Evolutionary conservation across 2,888 invertebrate species (phyloP), one percentile per base, ranked within the genome.

Genomic region (Conomelus anceps): DNA sequence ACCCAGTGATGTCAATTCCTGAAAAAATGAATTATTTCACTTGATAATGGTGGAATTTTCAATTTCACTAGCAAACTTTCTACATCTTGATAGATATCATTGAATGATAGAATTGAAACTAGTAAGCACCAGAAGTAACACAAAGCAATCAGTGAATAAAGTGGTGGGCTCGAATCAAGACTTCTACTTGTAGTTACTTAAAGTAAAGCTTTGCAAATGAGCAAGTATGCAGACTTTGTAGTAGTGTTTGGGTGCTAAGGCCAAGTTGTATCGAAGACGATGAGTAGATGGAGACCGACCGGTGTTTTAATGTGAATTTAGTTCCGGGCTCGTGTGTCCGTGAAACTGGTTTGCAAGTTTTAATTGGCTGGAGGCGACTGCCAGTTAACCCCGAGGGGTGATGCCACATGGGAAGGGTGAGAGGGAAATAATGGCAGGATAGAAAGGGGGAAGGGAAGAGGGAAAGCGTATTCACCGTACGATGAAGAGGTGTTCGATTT

Each of bases 241-340:
- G n/a, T n/a, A n/a, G n/a, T n/a, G n/a, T n/a, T n/a, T n/a, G 17
- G n/a, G 63, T 63, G 63, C 63, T n/a, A 63, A 63, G 63, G 63
- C 63, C 63, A 63, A 63, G 11, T 63, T 63, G 63, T 63, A n/a
- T 63, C 63, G 63, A 63, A 29, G 86, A 86, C 23, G 86, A 24
- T 3, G 85, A 22, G 85, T 4, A 29, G 24, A 26, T 23, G 23
- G 22, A 85, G 24, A 86, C 29, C 11, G 22, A 22, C 86, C 34
- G 22, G 86, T 86, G 86, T 86, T 86, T 86, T 86, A 86, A 86
- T 86, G 86, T 86, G 86, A 86, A 86, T 86, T 86, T 86, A 86
- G 86, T 86, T 86, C 63, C 86, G n/a, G 23, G 86, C 29, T 86
- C 86, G 86, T 86, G 24, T 86, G 29, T 86, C 86, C 86, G 86